These are phyloP conservation scores for Pachycephala philippinensis DNA, from an alignment of 2,113 vertebrate genomes.

Conservation along the genomic window DNA sequence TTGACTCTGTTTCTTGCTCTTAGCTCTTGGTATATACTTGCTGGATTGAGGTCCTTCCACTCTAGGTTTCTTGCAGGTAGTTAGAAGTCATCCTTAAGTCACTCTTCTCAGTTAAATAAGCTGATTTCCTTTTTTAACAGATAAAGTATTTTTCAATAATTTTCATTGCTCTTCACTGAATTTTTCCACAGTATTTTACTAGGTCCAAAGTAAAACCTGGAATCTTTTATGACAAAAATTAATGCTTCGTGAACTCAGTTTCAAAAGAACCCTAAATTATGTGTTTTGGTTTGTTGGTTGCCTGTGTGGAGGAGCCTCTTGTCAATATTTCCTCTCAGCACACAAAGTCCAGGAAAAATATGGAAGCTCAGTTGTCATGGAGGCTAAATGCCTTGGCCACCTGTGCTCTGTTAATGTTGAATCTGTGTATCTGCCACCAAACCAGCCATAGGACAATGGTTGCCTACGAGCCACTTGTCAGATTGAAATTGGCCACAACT, in stretches of 20 bases:
- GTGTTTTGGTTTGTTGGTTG: not conserved
- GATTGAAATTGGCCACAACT: not conserved
- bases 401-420: not conserved
- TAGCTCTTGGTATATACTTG: not conserved
- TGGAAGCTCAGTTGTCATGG: fast-evolving
- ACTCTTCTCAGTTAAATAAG: not conserved
- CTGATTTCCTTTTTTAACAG: not conserved
- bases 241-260: not conserved
- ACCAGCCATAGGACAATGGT: not conserved
- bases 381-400: not conserved
- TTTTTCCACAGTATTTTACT: not conserved
- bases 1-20: not conserved
- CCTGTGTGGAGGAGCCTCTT: not conserved
- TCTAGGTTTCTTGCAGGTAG: not conserved
- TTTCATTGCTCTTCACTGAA: not conserved
- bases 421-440: not conserved
- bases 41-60: not conserved
- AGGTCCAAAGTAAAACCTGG: not conserved
- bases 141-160: not conserved
- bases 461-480: not conserved
- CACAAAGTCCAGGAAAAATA: not conserved
- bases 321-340: not conserved
- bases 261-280: not conserved
- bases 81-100: not conserved
- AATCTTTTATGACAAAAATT: not conserved